These are phyloP conservation scores for Mythimna loreyi DNA, from an alignment of 2,888 invertebrate species.

Conservation along the genomic window DNA sequence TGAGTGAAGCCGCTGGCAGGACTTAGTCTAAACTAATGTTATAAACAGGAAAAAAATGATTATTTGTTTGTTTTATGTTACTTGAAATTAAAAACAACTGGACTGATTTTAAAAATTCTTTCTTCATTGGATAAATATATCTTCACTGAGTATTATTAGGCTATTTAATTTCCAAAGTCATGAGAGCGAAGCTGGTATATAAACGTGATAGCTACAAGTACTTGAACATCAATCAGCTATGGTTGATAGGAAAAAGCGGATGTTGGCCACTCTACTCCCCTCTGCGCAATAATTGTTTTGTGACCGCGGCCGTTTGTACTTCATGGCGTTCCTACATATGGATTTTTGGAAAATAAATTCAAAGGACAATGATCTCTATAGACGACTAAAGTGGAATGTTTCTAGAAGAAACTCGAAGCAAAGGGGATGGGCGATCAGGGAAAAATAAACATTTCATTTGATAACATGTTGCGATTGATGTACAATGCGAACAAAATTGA, in stretches of 20 bases:
- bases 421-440: neutral
- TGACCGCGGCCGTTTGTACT: slow-evolving; percentile 32
- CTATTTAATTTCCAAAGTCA: too few species aligned
- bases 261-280: slow-evolving; percentile 12
- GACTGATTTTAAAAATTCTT: too few species aligned
- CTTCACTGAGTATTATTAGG: too few species aligned
- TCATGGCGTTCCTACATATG: slow-evolving; percentile 23
- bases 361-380: neutral
- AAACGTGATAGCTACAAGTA: slow-evolving; percentile 1
- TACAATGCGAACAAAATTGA: too few species aligned
- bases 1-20: too few species aligned
- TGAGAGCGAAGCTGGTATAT: too few species aligned
- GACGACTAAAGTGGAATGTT: neutral
- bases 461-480: too few species aligned
- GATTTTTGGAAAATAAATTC: slow-evolving; percentile 15
- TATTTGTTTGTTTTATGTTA: too few species aligned
- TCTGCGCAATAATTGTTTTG: slow-evolving; percentile 36
- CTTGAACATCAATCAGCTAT: slow-evolving; percentile 15
- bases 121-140: too few species aligned
- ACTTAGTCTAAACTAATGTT: too few species aligned
- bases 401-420: neutral
- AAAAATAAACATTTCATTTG: neutral
- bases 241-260: slow-evolving; percentile 28
- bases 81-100: too few species aligned
- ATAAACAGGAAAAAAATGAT: too few species aligned